These are phyloP conservation scores for Xyliphius kryptos DNA, from an alignment of 2,113 vertebrate genomes.

Conservation along the genomic window DNA sequence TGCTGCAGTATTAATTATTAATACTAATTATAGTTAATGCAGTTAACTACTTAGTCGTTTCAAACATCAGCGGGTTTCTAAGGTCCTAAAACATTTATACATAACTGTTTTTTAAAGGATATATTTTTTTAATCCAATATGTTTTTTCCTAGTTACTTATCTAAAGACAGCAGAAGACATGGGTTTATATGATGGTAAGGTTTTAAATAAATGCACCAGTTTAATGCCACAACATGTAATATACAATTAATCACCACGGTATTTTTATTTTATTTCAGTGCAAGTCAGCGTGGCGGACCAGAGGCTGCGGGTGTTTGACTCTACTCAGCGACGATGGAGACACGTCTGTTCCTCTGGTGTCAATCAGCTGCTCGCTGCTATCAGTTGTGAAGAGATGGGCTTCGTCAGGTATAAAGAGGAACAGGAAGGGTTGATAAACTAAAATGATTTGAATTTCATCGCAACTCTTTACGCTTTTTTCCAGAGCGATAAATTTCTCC, in stretches of 20 bases:
- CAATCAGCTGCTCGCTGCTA: conserved; percentile 71
- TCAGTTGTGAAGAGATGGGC: conserved; percentile 86
- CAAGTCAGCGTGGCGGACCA: conserved; percentile 76
- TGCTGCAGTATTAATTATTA: too few species aligned
- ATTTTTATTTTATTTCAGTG: conserved; percentile 56
- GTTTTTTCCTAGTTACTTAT: conserved; percentile 54
- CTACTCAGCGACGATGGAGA: conserved; percentile 70
- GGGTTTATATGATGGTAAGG: conserved; percentile 68
- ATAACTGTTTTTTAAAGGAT: too few species aligned
- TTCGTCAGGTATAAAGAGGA: conserved; percentile 72
- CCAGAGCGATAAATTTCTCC: conserved; percentile 70
- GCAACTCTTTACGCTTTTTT: not conserved
- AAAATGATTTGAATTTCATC: too few species aligned
- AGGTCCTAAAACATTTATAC: too few species aligned
- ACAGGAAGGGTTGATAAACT: too few species aligned
- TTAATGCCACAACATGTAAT: too few species aligned
- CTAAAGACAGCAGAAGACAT: conserved; percentile 65
- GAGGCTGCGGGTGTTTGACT: conserved; percentile 72
- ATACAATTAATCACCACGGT: too few species aligned
- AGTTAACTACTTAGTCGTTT: too few species aligned
- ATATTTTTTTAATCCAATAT: too few species aligned
- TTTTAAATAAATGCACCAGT: not conserved
- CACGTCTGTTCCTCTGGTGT: conserved; percentile 75
- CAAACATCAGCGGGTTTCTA: too few species aligned
- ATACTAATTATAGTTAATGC: too few species aligned